Evolutionary conservation across 2,797 vertebrate genomes (phyloP), one percentile per base, ranked within the genome.

Genomic region (Nannoperca obscura): DNA sequence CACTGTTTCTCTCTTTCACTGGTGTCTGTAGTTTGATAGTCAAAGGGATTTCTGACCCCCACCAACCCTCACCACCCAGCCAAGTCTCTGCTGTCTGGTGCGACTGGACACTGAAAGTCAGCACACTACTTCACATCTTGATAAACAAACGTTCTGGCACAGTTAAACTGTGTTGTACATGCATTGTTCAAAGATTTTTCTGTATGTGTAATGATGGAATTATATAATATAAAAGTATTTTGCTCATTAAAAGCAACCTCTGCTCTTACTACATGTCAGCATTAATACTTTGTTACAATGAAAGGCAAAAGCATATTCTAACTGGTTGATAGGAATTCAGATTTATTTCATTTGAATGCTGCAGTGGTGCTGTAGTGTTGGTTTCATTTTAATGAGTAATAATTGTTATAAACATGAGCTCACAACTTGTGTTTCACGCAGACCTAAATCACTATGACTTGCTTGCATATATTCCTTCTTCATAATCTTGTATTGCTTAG

Each of bases 1-100:
- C 54, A 38, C 44, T 55, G n/a, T 55, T 61, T 79, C 42, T 74
- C 44, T 40, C 40, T 42, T 5, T 49, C 67, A 81, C 38, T 68
- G 50, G 36, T 54, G 46, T 79, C 55, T 76, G 53, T 42, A 74
- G 70, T 83, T 77, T 78, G 54, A 74, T 53, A 79, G 75, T 80
- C 60, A 62, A 55, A 81, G 49, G 65, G 78, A 74, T 81, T 70
- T 86, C 70, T 80, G 64, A 71, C 68, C 81, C 54, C 68, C 34
- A 20, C 36, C 17, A 34, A 24, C 63, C 34, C 27, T 27, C 53
- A 63, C 30, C 49, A 19, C 47, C 32, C 34, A 74, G 27, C 19
- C 46, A 50, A 2, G 49, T 71, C 65, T 74, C 44, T 77, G 55
- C 40, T 42, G 42, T 73, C 50, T 44, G 22, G 14, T 42, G 32